phyloP scores from a whole-genome alignment of 2,113 vertebrate species.

The Periophthalmodon schlosseri region DNA sequence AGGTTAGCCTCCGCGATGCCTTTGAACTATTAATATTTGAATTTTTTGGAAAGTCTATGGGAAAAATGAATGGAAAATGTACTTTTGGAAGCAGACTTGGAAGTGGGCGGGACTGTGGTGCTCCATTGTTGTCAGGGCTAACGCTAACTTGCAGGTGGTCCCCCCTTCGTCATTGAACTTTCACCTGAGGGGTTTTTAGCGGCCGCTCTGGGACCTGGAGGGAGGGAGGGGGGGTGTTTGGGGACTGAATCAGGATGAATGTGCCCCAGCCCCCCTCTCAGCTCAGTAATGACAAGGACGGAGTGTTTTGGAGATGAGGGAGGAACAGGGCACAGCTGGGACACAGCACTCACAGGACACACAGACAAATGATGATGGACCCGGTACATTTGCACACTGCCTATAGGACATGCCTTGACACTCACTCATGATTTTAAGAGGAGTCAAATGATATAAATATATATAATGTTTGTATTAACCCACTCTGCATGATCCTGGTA shows the following conservation, averaged over 20 bases:
- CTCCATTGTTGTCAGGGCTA: not conserved
- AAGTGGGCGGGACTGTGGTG: no score
- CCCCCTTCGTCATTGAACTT: conserved; percentile 19
- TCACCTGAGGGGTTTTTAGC: conserved; percentile 19
- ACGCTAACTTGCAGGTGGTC: conserved; percentile 30
- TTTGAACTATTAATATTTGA: no score
- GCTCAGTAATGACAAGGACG: not conserved
- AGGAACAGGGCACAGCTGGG: conserved; percentile 27
- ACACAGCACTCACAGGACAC: not conserved
- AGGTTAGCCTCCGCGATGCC: no score
- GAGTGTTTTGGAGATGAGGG: not conserved
- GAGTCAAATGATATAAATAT: no score
- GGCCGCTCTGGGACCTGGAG: not conserved
- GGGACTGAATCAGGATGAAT: conserved; percentile 26
- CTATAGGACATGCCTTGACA: no score
- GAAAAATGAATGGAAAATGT: no score
- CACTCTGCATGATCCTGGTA: no score
- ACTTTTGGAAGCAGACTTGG: no score
- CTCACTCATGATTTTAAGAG: no score
- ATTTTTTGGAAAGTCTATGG: no score
- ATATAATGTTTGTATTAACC: no score
- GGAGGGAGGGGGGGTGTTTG: not conserved
- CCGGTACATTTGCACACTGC: no score
- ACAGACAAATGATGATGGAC: not conserved
- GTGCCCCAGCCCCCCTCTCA: conserved; percentile 9